Conservation (phyloP, 2,797 vertebrate species). For the Cossypha niveicapilla region DNA sequence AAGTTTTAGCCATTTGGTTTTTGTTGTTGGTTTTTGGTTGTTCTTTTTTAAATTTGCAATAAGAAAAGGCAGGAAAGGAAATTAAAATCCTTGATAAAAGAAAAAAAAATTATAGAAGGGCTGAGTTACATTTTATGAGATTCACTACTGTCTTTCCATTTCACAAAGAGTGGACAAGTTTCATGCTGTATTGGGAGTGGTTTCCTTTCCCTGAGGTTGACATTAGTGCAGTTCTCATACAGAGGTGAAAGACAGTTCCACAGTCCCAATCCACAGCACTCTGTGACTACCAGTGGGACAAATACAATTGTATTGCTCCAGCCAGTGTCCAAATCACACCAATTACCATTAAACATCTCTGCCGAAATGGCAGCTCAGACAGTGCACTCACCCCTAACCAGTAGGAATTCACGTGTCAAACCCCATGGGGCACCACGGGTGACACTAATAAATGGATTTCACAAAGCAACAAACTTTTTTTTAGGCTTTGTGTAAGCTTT, state of each 20-base stretch:
- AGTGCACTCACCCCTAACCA: not conserved
- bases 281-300: not conserved
- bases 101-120: not conserved
- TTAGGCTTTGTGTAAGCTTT: not conserved
- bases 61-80: not conserved
- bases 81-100: not conserved
- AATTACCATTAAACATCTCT: not conserved
- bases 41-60: not conserved
- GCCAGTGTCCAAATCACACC: not conserved
- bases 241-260: not conserved
- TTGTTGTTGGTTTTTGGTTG: not conserved
- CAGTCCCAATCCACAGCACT: not conserved
- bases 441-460: not conserved
- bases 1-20: not conserved
- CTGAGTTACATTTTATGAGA: not conserved
- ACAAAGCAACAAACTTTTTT: not conserved
- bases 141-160: not conserved
- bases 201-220: not conserved
- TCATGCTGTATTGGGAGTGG: not conserved
- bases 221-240: not conserved
- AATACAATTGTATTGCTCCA: not conserved
- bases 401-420: not conserved
- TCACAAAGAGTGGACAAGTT: not conserved
- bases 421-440: rapidly evolving
- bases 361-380: not conserved